Conservation (phyloP, 2,113 vertebrate species). For the Chlorodrepanis virens region DNA sequence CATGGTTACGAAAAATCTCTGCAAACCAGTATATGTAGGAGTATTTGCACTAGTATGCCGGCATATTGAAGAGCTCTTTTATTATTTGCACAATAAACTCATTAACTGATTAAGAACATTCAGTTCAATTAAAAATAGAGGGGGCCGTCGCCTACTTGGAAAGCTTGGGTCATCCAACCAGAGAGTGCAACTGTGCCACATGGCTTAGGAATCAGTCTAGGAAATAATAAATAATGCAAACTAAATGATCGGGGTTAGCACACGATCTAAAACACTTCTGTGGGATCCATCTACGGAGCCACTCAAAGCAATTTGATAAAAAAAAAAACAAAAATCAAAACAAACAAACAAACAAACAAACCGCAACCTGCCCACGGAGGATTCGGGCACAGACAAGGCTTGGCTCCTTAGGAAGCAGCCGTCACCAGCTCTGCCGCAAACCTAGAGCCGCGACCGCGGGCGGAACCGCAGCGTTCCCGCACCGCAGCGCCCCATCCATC, state of each 20-base stretch:
- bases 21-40: not conserved
- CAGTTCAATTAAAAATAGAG: not conserved
- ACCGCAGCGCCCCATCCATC: no score
- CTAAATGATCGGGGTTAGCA: not conserved
- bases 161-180: not conserved
- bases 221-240: not conserved
- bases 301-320: fast-evolving
- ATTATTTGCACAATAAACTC: slow-evolving; percentile 6
- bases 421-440: not conserved
- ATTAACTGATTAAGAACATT: slow-evolving; percentile 5
- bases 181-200: not conserved
- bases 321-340: not conserved
- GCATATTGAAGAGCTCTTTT: slow-evolving; percentile 10
- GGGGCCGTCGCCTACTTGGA: not conserved
- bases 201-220: not conserved
- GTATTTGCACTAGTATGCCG: not conserved
- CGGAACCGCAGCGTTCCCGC: no score
- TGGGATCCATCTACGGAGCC: not conserved
- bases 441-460: fast-evolving
- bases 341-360: not conserved
- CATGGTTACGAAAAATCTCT: not conserved
- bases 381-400: not conserved
- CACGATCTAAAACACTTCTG: fast-evolving
- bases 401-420: not conserved
- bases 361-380: no score